phyloP scores from a whole-genome alignment of 2,888 invertebrate genomes.

The Shargacucullia verbasci region DNA sequence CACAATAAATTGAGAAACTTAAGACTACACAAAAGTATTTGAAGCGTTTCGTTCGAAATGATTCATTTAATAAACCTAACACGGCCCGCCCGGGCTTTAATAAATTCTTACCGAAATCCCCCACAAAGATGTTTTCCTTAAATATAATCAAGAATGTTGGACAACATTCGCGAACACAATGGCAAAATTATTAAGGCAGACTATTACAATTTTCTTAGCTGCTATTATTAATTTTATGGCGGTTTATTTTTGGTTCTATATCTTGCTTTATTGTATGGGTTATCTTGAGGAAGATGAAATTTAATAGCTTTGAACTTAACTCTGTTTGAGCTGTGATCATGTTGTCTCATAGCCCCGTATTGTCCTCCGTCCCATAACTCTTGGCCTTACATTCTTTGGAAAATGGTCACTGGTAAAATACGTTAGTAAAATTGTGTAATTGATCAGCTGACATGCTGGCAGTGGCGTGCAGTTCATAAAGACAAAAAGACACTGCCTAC shows the following conservation, averaged over 20 bases:
- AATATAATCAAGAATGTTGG: slow-evolving; percentile 67
- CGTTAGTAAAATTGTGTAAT: too few species aligned
- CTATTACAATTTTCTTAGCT: slow-evolving; percentile 61
- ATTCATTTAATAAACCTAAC: slow-evolving; percentile 66
- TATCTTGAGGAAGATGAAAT: not conserved
- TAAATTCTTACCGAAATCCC: slow-evolving; percentile 64
- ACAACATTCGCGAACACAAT: slow-evolving; percentile 61
- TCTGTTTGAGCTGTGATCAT: too few species aligned
- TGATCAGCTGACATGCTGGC: too few species aligned
- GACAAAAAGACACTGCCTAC: too few species aligned
- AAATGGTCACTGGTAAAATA: too few species aligned
- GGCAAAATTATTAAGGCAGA: slow-evolving; percentile 64
- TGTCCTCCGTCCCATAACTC: too few species aligned
- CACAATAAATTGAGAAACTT: slow-evolving; percentile 56
- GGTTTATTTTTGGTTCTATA: slow-evolving; percentile 34
- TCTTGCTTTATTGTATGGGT: slow-evolving; percentile 8
- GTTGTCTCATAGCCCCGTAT: too few species aligned
- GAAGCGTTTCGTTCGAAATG: slow-evolving; percentile 57
- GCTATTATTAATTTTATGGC: slow-evolving; percentile 58
- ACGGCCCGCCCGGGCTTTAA: slow-evolving; percentile 54
- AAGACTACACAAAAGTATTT: slow-evolving; percentile 57
- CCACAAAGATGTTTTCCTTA: slow-evolving; percentile 62
- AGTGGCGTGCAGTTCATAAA: too few species aligned
- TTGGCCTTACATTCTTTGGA: too few species aligned
- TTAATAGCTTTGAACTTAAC: not conserved